Percentiles rank a stretch among this genome's conserved stretches.
Conservation (phyloP, 2,113 vertebrate genomes). For the Oryzias celebensis region DNA sequence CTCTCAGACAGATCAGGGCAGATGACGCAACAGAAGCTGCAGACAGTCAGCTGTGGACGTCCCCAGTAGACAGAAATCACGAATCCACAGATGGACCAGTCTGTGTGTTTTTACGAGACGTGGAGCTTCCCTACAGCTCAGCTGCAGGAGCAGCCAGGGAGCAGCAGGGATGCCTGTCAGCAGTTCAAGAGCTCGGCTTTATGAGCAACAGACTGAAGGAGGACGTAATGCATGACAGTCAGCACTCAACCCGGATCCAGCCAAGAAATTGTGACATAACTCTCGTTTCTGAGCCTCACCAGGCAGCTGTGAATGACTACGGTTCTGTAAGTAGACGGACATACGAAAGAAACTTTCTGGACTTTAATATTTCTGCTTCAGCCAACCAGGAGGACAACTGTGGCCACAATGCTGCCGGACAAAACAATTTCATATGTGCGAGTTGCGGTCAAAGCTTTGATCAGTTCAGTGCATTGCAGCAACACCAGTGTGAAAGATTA, state of each 20-base stretch:
- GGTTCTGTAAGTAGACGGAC: background rate
- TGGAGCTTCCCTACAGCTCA: conserved; percentile 25
- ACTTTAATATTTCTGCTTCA: conserved; percentile 9
- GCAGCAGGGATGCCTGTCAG: conserved; percentile 18
- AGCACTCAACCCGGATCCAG: conserved; percentile 14
- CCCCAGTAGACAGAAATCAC: background rate
- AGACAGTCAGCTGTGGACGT: conserved; percentile 32
- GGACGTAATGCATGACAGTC: background rate
- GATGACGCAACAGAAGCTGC: background rate
- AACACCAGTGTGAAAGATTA: conserved; percentile 50
- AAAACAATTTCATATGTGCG: conserved; percentile 63
- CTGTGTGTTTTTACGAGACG: conserved; percentile 22
- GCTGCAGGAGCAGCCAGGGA: background rate
- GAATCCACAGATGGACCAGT: background rate
- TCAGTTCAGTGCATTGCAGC: conserved; percentile 55
- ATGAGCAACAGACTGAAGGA: conserved; percentile 21
- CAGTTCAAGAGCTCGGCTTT: conserved; percentile 15
- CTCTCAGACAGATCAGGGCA: background rate
- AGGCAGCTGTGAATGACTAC: conserved; percentile 19
- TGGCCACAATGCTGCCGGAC: background rate
- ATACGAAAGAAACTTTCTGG: conserved; percentile 17
- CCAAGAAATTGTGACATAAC: conserved; percentile 6
- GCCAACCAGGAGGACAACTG: background rate
- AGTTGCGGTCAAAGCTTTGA: conserved; percentile 65
- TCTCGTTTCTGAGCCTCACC: conserved; percentile 3